Conservation (phyloP, 2,888 invertebrate genomes). For the Morpho deidamia region DNA sequence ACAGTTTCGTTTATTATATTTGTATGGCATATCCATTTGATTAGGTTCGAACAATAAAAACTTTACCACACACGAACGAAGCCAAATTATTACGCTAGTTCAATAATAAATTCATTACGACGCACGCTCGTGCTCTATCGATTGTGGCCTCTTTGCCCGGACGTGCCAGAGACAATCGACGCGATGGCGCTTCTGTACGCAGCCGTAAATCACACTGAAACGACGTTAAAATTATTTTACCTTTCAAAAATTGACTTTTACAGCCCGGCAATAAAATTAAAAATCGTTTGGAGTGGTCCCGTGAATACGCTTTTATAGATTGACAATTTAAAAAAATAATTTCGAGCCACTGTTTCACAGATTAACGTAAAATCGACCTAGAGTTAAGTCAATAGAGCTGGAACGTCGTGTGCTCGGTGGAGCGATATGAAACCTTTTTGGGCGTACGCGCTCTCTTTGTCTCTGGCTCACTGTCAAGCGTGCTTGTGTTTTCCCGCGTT, state of each 20-base stretch:
- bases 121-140: constrained; percentile 76
- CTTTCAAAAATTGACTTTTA: constrained; percentile 27
- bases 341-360: constrained; percentile 43
- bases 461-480: constrained; percentile 75
- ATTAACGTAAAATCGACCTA: constrained; percentile 41
- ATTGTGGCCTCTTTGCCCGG: constrained; percentile 73
- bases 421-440: constrained; percentile 53
- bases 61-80: constrained; percentile 12
- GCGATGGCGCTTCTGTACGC: constrained; percentile 74
- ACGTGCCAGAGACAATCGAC: constrained; percentile 76
- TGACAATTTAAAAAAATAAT: constrained; percentile 47
- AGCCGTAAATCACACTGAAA: constrained; percentile 37
- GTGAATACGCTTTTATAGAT: constrained; percentile 33
- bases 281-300: constrained; percentile 21
- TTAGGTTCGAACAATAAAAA: too few relatives aligned
- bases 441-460: constrained; percentile 61
- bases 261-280: constrained; percentile 19
- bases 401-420: constrained; percentile 13
- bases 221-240: constrained; percentile 23
- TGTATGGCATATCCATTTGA: too few relatives aligned
- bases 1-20: too few relatives aligned
- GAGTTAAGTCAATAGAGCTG: constrained; percentile 20
- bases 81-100: constrained; percentile 46
- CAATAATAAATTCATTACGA: constrained; percentile 75
- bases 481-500: constrained; percentile 76